phyloP scores from a whole-genome alignment of 2,113 vertebrate species.

The Grammomys surdaster region DNA sequence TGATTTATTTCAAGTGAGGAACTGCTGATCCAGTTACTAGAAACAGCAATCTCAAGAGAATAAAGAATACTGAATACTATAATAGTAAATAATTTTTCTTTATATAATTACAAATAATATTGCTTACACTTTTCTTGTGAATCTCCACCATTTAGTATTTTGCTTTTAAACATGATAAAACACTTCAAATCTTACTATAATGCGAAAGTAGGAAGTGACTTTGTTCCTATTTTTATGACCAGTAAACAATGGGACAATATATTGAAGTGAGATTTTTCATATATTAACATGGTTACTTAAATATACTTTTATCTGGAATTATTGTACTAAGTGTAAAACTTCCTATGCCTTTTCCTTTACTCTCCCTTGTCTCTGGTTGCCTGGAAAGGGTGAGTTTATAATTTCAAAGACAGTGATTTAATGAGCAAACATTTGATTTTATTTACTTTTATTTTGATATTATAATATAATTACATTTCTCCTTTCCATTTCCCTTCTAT shows the following conservation, averaged over 20 bases:
- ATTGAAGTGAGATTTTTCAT: background rate
- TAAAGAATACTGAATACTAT: background rate
- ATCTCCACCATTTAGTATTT: background rate
- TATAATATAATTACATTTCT: background rate
- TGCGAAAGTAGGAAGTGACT: background rate
- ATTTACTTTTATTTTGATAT: background rate
- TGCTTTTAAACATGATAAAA: slow-evolving; percentile 17
- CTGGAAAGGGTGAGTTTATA: background rate
- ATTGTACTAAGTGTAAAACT: background rate
- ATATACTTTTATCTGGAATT: background rate
- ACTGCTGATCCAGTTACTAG: background rate
- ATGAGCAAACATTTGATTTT: background rate
- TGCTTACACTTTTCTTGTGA: background rate
- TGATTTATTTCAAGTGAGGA: background rate
- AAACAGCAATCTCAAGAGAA: background rate
- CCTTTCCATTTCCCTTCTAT: background rate
- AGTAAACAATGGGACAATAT: background rate
- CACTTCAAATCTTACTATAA: background rate
- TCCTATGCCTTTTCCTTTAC: background rate
- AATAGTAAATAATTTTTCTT: slow-evolving; percentile 35
- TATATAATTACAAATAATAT: slow-evolving; percentile 35
- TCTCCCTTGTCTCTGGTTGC: background rate
- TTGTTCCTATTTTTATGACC: background rate
- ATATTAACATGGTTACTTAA: slow-evolving; percentile 6
- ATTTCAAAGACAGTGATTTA: background rate